Base-by-base conservation (phyloP, 2,888 invertebrate genomes). In the Autographa gamma region DNA sequence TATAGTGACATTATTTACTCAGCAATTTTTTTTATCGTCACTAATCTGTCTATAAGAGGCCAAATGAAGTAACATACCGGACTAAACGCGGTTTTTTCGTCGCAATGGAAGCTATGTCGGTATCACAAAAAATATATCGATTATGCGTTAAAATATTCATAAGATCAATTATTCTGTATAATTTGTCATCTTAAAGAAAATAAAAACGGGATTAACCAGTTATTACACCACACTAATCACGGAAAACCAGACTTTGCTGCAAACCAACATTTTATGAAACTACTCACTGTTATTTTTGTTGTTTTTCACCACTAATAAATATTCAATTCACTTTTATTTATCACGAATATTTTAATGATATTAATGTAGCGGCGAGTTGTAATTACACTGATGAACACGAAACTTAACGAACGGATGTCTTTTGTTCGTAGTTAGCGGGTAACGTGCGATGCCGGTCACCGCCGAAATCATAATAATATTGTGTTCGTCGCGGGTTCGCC, bases 361-460 rank as follows among this genome's bases (percentile, higher is more conserved):
- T 34, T 19, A 25, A n/a, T 3, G 14, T 16, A 41, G 48, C 25
- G 16, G 34, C 13, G 19, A 60, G 11, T 32, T 48, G 32, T 2
- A 19, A 68, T 38, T 14, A 43, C 43, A 48, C 48, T 48, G 19
- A 19, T 54, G 41, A 60, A 63, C 32, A 69, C 63, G 68, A 43
- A 71, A 71, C 25, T 77, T 71, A 18, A 56, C 48, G 56, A 63
- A 66, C 74, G 60, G 64, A 64, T 71, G 43, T 75, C 58, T 65
- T 71, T 67, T 34, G 64, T 64, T 66, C 54, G 63, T 67, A 43
- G 60, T 16, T 60, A 54, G 59, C 81, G 54, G 54, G 25, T 56
- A 48, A 84, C 89, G 88, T 88, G 85, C 78, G 85, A 62, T 71
- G 77, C 54, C 80, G 79, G 66, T 73, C 79, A 82, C 75, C 82